Evolutionary conservation across 2,113 vertebrate genomes (phyloP).

Genomic region (Nothoprocta pentlandii): DNA sequence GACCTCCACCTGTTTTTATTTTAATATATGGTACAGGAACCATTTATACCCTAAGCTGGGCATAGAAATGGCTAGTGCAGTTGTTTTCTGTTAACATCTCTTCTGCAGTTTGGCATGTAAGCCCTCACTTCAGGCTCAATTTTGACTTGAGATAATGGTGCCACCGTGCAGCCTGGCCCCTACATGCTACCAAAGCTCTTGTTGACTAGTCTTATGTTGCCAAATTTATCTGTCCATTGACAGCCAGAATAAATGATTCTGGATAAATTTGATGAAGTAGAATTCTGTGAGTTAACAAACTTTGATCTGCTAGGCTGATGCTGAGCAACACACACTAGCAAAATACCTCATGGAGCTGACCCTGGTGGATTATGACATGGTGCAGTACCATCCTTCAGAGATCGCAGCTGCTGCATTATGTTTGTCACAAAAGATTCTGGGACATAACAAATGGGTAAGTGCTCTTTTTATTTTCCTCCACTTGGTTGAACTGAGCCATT

Average conservation of each 20-base stretch:
- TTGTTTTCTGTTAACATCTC: background rate
- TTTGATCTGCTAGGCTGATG: slow-evolving; percentile 81
- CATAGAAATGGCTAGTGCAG: background rate
- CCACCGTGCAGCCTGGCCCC: background rate
- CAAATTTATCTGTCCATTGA: background rate
- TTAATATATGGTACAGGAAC: background rate
- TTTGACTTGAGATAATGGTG: background rate
- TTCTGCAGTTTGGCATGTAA: background rate
- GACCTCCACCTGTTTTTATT: rapidly evolving
- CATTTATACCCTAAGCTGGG: rapidly evolving
- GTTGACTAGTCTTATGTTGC: background rate
- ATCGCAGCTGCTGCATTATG: slow-evolving; percentile 89
- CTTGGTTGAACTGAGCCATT: rapidly evolving
- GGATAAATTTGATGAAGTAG: background rate
- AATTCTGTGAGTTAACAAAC: background rate
- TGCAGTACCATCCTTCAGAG: slow-evolving; percentile 90
- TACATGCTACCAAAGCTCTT: background rate
- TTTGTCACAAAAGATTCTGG: slow-evolving; percentile 88
- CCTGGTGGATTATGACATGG: slow-evolving; percentile 93
- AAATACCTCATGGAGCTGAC: slow-evolving; percentile 96
- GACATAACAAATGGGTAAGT: slow-evolving; percentile 87
- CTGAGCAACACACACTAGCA: slow-evolving; percentile 89
- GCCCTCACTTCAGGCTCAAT: background rate
- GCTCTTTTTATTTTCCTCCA: background rate
- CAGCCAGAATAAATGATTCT: background rate